Evolutionary conservation across 2,888 invertebrate genomes (phyloP), one percentile per base, ranked within the genome.

Genomic region (Platerodrilus igneus): DNA sequence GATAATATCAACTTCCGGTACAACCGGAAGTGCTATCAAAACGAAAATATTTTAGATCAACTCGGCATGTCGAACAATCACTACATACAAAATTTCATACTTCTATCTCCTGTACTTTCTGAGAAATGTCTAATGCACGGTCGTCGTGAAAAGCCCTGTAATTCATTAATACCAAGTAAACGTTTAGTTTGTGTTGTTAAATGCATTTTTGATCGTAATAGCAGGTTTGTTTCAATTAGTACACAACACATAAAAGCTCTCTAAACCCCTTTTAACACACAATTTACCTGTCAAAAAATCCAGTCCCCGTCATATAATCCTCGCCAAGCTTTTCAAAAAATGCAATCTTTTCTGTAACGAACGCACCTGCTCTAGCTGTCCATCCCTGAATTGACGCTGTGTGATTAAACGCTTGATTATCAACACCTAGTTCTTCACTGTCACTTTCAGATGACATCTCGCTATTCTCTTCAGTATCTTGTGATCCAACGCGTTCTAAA

Each of bases 331-430:
- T 77, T 57, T 83, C 82, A 48, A 83, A 73, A 41, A 82, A 73
- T 2, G 79, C 74, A 77, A 88, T 87, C 63, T 88, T 89, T 53
- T 87, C 86, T 3, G 83, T 84, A 3, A 88, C 86, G 61, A 81
- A 88, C 19, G 79, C 82, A 1, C 88, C 86, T 4, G 88, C 87
- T 43, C 83, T 73, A 4, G 84, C 81, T 1, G 88, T 86, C 87
- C 88, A 89, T 8, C 81, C 83, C 67, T 58, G 57, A 13, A 66
- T 51, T 19, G 53, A 58, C 3, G 64, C 57, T 41, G 59, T 53
- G n/a, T n/a, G n/a, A 52, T 64, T 64, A 41, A 67, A 68, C 3
- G 62, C 66, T 47, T 63, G 62, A 47, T 68, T 67, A 39, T 68
- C 67, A 15, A 65, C 58, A 4, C 67, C 67, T 15, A 55, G 38